phyloP scores from a whole-genome alignment of 2,888 invertebrate species.

The Drosophila anceps region DNA sequence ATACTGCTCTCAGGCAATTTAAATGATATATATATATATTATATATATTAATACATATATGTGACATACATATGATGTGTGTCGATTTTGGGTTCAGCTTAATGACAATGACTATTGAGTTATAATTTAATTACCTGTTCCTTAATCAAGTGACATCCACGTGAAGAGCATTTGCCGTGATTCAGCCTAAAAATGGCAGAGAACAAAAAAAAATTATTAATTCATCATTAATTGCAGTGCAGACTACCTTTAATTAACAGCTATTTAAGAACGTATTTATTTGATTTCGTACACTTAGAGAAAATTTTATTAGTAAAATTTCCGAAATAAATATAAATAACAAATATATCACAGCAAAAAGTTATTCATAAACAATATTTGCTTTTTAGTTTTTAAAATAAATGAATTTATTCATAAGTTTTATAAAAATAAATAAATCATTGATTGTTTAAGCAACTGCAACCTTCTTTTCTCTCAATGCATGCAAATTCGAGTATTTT shows the following conservation, averaged over 20 bases:
- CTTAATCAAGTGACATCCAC: constrained; percentile 27
- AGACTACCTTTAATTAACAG: not conserved
- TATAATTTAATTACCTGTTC: constrained; percentile 62
- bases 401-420: no score
- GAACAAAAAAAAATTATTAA: constrained; percentile 9
- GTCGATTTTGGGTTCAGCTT: constrained; percentile 9
- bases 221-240: not conserved
- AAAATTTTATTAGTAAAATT: not conserved
- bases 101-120: constrained; percentile 14
- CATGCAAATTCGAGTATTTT: constrained; percentile 14
- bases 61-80: not conserved
- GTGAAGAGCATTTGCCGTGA: constrained; percentile 29
- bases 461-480: constrained; percentile 1
- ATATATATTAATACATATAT: no score
- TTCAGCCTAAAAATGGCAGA: constrained; percentile 46
- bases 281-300: not conserved
- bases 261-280: constrained; percentile 1
- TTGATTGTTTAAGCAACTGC: no score
- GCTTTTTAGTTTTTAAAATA: no score
- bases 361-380: no score
- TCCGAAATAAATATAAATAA: not conserved
- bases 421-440: no score
- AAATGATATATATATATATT: constrained; percentile 7
- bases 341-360: not conserved
- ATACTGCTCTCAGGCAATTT: constrained; percentile 29